Evolutionary conservation across 2,113 vertebrate species (phyloP), one percentile per base, ranked within the genome.

Genomic region (Plecotus auritus): DNA sequence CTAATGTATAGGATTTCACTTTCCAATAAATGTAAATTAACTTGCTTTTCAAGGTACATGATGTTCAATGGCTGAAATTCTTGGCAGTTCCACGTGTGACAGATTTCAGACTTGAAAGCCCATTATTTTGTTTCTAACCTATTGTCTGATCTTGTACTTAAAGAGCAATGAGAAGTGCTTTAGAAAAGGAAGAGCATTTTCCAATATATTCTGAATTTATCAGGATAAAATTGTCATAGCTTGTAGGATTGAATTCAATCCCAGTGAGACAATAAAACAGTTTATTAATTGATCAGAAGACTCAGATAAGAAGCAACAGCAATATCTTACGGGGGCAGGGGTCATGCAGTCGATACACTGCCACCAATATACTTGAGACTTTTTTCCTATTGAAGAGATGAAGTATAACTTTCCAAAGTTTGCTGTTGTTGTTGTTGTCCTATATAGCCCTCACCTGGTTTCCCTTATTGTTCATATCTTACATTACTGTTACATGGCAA

Each of bases 1-100:
- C 93, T 95, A 94, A 97, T 85, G 97, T 96, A 89, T 96, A 82
- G 95, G 96, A 90, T 98, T 98, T 98, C 96, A 88, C 70, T 97
- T 97, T 93, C 83, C 89, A 94, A 95, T 97, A 98, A 98, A 97
- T 67, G 42, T 90, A 97, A 93, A 92, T 97, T 97, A 98, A 97
- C 97, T 97, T 98, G 96, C 74, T 97, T 98, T 98, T 95, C 96
- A 91, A 96, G 87, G 84, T 88, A 77, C 92, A 76, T 96, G 89
- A 94, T 97, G 95, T 95, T 96, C 95, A 96, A 81, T 74, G 64
- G 61, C 0, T n/a, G 93, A 86, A 76, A 77, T 85, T 70, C 76
- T 73, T 84, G 84, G 26, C 92, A 88, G 14, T 96, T 89, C 37
- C 70, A 90, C 42, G 88, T 91, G 96, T 67, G 94, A 94, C 47